These are phyloP conservation scores for Limanda limanda DNA, from an alignment of 2,113 vertebrate species.

Conservation along the genomic window DNA sequence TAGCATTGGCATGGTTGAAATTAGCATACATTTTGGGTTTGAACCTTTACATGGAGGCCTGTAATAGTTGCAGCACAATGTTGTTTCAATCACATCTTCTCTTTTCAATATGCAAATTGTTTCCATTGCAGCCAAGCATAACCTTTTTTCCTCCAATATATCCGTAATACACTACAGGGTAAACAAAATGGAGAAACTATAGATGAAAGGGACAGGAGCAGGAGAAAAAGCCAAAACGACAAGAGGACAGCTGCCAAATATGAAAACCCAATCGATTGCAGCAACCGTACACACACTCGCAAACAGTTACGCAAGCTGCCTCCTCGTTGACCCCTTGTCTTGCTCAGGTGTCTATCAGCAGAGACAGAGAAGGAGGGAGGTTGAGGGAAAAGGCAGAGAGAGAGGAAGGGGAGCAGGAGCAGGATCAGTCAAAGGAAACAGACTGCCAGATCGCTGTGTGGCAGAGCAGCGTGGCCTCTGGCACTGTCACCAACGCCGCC, in stretches of 20 bases:
- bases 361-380: slow-evolving; percentile 44
- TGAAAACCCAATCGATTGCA: slow-evolving; percentile 5
- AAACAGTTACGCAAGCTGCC: not conserved
- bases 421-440: slow-evolving; percentile 39
- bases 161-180: not conserved
- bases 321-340: slow-evolving; percentile 58
- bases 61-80: not conserved
- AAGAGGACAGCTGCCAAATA: slow-evolving; percentile 30
- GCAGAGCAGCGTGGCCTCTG: slow-evolving; percentile 66
- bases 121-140: not conserved
- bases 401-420: slow-evolving; percentile 1
- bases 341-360: slow-evolving; percentile 62
- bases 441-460: slow-evolving; percentile 65
- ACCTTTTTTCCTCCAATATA: not conserved
- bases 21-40: too few relatives aligned
- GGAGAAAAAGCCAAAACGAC: slow-evolving; percentile 1
- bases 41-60: too few relatives aligned
- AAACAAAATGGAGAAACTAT: not conserved
- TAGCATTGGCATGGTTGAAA: too few relatives aligned
- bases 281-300: not conserved
- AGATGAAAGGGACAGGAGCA: slow-evolving; percentile 12
- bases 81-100: not conserved
- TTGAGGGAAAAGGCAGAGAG: not conserved
- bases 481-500: slow-evolving; percentile 53
- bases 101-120: not conserved